phyloP scores from a whole-genome alignment of 2,113 vertebrate genomes.

The Xenotilapia leptura region DNA sequence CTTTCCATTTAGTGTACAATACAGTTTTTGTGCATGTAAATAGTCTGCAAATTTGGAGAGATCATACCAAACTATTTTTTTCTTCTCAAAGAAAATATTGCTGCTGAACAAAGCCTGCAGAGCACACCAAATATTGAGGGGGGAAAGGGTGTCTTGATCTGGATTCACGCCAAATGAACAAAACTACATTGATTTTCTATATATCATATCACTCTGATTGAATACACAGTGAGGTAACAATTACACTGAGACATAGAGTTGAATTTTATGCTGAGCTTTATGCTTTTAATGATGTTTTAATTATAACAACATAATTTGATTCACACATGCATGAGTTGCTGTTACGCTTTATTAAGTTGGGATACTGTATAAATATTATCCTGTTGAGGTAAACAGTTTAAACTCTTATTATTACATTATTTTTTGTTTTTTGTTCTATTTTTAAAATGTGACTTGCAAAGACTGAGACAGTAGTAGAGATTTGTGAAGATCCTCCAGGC shows the following conservation, averaged over 20 bases:
- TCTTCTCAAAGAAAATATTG: neutral
- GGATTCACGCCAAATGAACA: neutral
- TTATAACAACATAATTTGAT: neutral
- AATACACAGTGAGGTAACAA: neutral
- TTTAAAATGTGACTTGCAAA: neutral
- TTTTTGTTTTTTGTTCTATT: neutral
- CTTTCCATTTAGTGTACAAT: neutral
- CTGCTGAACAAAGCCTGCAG: neutral
- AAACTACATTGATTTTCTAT: neutral
- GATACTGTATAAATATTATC: neutral
- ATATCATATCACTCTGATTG: neutral
- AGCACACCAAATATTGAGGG: neutral
- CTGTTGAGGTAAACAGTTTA: neutral
- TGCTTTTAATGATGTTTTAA: neutral
- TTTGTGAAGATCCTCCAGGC: constrained; percentile 12
- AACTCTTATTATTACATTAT: neutral
- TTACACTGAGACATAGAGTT: neutral
- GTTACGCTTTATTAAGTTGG: neutral
- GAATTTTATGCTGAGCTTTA: neutral
- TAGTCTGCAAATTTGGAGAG: neutral
- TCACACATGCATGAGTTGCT: neutral
- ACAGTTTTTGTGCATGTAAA: neutral
- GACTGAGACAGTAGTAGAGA: neutral
- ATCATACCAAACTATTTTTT: neutral
- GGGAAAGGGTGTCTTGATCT: neutral